Conservation (phyloP, 2,113 vertebrate genomes). For the Spheniscus mendiculus region DNA sequence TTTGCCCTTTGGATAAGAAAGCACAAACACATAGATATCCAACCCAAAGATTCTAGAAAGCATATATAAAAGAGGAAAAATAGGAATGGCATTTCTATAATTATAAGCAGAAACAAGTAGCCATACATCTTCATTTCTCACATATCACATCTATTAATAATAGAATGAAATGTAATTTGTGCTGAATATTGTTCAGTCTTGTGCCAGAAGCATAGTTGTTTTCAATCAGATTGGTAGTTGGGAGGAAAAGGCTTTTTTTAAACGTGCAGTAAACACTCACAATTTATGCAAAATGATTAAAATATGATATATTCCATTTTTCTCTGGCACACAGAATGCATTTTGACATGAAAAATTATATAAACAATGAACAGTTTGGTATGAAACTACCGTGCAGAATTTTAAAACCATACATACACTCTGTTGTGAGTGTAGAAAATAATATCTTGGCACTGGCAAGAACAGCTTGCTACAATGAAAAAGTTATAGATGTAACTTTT, state of each 20-base stretch:
- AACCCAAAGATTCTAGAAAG: not conserved
- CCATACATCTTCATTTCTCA: slow-evolving; percentile 69
- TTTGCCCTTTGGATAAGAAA: slow-evolving; percentile 56
- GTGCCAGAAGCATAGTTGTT: slow-evolving; percentile 37
- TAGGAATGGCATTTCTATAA: slow-evolving; percentile 53
- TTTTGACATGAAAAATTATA: slow-evolving; percentile 29
- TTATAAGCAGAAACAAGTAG: slow-evolving; percentile 63
- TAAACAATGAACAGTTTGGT: slow-evolving; percentile 9
- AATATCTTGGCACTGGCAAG: slow-evolving; percentile 7
- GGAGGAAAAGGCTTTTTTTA: not conserved
- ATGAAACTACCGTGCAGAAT: slow-evolving; percentile 23
- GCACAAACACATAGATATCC: slow-evolving; percentile 23
- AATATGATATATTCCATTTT: not conserved
- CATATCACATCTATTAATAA: slow-evolving; percentile 62
- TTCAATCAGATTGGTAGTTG: slow-evolving; percentile 12
- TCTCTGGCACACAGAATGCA: not conserved
- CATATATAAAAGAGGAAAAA: slow-evolving; percentile 19
- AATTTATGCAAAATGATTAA: slow-evolving; percentile 12
- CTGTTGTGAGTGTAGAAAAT: slow-evolving; percentile 9
- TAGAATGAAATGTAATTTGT: slow-evolving; percentile 60
- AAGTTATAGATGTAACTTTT: slow-evolving; percentile 38
- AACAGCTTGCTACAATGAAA: slow-evolving; percentile 44
- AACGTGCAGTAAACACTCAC: not conserved
- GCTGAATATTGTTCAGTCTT: slow-evolving; percentile 25
- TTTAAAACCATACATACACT: not conserved